Evolutionary conservation across 1,140 invertebrate genomes (phyloP).

Genomic region (Whitmania pigra): DNA sequence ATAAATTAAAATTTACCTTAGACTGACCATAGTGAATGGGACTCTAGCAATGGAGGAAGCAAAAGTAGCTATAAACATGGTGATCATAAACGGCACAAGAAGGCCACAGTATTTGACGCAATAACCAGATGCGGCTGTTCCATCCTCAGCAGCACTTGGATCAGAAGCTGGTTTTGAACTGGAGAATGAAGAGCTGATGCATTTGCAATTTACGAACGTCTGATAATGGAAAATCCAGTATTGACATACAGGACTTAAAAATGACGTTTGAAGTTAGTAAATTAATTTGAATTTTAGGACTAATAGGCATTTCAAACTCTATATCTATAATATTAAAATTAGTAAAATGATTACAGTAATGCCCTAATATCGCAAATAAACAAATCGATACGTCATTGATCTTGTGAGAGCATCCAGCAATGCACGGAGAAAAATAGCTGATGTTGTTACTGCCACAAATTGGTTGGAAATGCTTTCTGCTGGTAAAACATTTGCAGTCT

Average conservation of each 20-base stretch:
- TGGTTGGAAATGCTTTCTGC: slow-evolving; percentile 11
- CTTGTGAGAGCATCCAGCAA: slow-evolving; percentile 16
- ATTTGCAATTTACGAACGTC: slow-evolving; percentile 14
- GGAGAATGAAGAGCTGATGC: neutral
- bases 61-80: slow-evolving; percentile 2
- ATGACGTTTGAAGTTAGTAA: too few species aligned
- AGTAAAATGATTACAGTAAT: too few species aligned
- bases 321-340: too few species aligned
- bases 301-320: too few species aligned
- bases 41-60: neutral
- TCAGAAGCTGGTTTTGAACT: neutral
- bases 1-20: slow-evolving; percentile 17
- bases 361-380: too few species aligned
- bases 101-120: neutral
- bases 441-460: slow-evolving; percentile 20
- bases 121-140: slow-evolving; percentile 7
- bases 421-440: slow-evolving; percentile 23
- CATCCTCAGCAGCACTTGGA: neutral
- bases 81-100: slow-evolving; percentile 11
- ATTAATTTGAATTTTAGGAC: too few species aligned
- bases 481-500: slow-evolving; percentile 12
- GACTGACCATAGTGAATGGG: slow-evolving; percentile 12
- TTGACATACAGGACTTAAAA: too few species aligned
- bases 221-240: neutral
- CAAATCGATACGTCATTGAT: too few species aligned